These are phyloP conservation scores for Podargus strigoides DNA, from an alignment of 2,797 vertebrate species.

Conservation along the genomic window DNA sequence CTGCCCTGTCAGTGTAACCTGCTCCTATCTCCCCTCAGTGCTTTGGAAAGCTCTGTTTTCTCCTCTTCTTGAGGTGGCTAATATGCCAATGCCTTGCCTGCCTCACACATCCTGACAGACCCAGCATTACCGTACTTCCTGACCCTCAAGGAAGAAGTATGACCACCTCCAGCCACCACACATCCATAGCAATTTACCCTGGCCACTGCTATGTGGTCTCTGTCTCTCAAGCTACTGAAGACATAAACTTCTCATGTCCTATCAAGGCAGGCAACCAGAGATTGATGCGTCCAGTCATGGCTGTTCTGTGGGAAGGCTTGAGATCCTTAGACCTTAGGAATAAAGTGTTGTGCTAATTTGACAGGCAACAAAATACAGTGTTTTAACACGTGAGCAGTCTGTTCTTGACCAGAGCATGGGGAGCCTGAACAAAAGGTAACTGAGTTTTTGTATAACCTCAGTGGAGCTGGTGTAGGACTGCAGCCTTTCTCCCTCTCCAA, in stretches of 20 bases:
- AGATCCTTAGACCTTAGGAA: background rate
- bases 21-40: background rate
- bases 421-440: background rate
- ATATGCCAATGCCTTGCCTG: background rate
- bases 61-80: background rate
- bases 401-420: background rate
- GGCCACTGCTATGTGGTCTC: background rate
- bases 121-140: background rate
- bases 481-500: background rate
- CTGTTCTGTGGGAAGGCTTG: background rate
- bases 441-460: background rate
- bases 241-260: background rate
- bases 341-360: background rate
- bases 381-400: background rate
- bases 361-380: background rate
- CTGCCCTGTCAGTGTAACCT: fast-evolving
- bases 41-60: background rate
- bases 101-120: background rate
- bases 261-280: background rate
- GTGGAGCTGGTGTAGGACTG: background rate
- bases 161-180: background rate
- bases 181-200: background rate
- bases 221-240: background rate
- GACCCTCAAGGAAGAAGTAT: background rate
- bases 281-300: background rate